Evolutionary conservation across 2,888 invertebrate species (phyloP), one percentile per base, ranked within the genome.

Genomic region (Lacanobia oleracea): DNA sequence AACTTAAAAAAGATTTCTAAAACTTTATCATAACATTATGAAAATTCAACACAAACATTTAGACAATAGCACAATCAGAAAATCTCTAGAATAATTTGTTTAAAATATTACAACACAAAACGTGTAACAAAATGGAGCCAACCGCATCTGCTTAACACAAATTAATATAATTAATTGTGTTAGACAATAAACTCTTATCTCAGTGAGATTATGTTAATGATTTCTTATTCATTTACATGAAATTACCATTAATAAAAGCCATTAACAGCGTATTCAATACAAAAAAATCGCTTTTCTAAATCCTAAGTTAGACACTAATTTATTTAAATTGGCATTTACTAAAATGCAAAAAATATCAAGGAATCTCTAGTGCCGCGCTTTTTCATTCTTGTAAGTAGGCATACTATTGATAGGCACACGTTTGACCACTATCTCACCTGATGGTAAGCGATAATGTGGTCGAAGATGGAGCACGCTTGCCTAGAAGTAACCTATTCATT

Each of bases 91-190:
- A 40, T 57, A 4, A 54, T 82, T 71, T 70, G 43, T 69, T 75
- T 43, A 70, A 62, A 27, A 53, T n/a, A 66, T 81, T 83, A 71
- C 73, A 67, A 79, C 72, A 86, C 59, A 63, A 54, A 43, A 40
- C 54, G 37, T 37, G 23, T 61, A 68, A 70, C 53, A 53, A 70
- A 76, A 70, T 70, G 54, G 54, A 75, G 37, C n/a, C 54, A 65
- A 8, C 40, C 5, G 75, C 59, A 82, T 81, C 65, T 68, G 16
- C 81, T 84, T 86, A 82, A 78, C 83, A 81, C 79, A 74, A 74
- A 86, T 84, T 82, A 77, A 79, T 79, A 64, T 72, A 72, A 77
- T 83, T 77, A 81, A 81, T 77, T 69, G 62, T 37, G 62, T 81
- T 76, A 73, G 60, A 77, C 65, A 75, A 84, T 79, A 70, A 67